Conservation (phyloP, 2,888 invertebrate species). For the Horisme vitalbata region DNA sequence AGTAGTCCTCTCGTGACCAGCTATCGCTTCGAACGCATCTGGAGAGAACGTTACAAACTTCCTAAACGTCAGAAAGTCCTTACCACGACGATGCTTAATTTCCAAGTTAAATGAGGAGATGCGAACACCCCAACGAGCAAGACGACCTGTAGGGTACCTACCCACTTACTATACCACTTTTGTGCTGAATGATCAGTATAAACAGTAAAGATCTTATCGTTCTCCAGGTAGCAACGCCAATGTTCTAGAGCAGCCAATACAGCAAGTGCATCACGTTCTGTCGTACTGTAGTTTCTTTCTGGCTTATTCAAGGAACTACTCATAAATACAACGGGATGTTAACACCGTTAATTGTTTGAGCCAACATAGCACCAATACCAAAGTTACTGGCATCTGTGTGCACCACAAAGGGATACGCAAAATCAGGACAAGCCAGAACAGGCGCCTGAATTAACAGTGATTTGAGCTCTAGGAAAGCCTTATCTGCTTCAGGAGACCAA, state of each 20-base stretch:
- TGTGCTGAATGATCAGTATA: no score
- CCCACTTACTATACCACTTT: no score
- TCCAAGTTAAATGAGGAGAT: conserved; percentile 34
- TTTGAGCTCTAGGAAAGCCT: conserved; percentile 23
- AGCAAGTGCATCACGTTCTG: no score
- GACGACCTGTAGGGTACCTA: conserved; percentile 37
- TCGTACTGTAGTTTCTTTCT: conserved; percentile 38
- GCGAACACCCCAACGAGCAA: conserved; percentile 38
- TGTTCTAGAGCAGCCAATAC: no score
- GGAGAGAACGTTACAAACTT: conserved; percentile 35
- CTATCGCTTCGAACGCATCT: not conserved
- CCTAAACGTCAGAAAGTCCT: no score
- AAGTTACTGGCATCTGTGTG: conserved; percentile 35
- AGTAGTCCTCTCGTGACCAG: not conserved
- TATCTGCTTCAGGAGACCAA: conserved; percentile 30
- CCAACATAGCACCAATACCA: conserved; percentile 24
- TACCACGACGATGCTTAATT: conserved; percentile 33
- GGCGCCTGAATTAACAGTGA: conserved; percentile 9
- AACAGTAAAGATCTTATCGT: no score
- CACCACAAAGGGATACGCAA: conserved; percentile 26
- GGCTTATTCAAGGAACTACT: conserved; percentile 6
- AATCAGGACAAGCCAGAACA: conserved; percentile 34
- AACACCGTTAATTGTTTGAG: conserved; percentile 26
- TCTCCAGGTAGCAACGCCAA: no score
- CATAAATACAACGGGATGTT: conserved; percentile 28